Evolutionary conservation across 1,140 invertebrate species (phyloP).

Genomic region (Diorhabda sublineata): DNA sequence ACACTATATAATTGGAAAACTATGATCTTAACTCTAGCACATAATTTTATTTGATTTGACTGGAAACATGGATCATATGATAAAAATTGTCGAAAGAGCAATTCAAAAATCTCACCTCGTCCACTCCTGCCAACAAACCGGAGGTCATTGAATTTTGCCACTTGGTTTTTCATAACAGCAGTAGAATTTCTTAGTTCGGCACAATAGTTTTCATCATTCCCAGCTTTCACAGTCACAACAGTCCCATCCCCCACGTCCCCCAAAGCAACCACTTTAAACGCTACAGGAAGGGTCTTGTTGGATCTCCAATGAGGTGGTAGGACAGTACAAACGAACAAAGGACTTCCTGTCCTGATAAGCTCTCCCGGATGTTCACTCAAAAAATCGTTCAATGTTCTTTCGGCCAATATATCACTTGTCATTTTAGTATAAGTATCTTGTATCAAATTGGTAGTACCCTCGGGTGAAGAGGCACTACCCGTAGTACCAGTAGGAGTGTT

Average conservation of each 20-base stretch:
- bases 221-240: slow-evolving; percentile 89
- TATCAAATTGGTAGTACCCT: slow-evolving; percentile 55
- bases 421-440: slow-evolving; percentile 84
- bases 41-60: too few relatives aligned
- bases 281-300: slow-evolving; percentile 94
- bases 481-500: slow-evolving; percentile 38
- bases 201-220: slow-evolving; percentile 97
- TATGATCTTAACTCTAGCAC: too few relatives aligned
- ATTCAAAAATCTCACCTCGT: slow-evolving; percentile 70
- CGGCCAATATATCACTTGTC: slow-evolving; percentile 81
- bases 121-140: slow-evolving; percentile 96
- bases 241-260: slow-evolving; percentile 94
- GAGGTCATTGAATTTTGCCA: slow-evolving; percentile 97
- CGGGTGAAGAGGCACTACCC: slow-evolving; percentile 53
- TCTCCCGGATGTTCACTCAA: slow-evolving; percentile 89
- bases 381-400: slow-evolving; percentile 83
- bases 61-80: too few relatives aligned
- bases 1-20: too few relatives aligned
- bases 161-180: slow-evolving; percentile 95
- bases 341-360: slow-evolving; percentile 87
- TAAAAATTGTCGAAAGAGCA: too few relatives aligned
- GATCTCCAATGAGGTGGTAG: slow-evolving; percentile 92
- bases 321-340: slow-evolving; percentile 87
- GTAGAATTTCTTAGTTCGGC: slow-evolving; percentile 90
- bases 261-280: slow-evolving; percentile 89